Percentiles rank a stretch among this genome's conserved stretches.
These are phyloP conservation scores for Hybos culiciformis DNA, from an alignment of 2,888 invertebrate genomes.

Conservation along the genomic window DNA sequence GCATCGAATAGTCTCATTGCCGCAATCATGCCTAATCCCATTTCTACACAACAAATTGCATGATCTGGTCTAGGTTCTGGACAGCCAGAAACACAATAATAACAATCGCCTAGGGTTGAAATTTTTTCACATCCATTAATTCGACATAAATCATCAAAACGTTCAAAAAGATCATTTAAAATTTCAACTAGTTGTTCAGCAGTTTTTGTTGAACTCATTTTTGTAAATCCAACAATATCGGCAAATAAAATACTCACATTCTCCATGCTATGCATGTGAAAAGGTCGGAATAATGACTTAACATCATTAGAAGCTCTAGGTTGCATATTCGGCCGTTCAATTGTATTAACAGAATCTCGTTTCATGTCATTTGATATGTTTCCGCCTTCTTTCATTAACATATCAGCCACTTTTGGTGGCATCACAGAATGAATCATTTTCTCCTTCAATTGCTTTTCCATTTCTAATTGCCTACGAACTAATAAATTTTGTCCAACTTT, in stretches of 20 bases:
- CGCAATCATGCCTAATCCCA: constrained; percentile 93
- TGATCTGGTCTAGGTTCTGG: constrained; percentile 85
- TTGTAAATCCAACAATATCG: constrained; percentile 95
- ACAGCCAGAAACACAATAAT: constrained; percentile 92
- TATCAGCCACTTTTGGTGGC: constrained; percentile 85
- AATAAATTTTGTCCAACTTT: constrained; percentile 88
- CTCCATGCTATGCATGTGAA: constrained; percentile 94
- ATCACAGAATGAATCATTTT: constrained; percentile 96
- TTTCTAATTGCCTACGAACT: constrained; percentile 76
- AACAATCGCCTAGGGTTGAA: constrained; percentile 85
- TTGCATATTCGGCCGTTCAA: constrained; percentile 22
- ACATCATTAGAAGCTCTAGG: constrained; percentile 41
- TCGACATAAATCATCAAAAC: constrained; percentile 83
- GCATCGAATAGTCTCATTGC: constrained; percentile 84
- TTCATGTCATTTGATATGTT: constrained; percentile 6
- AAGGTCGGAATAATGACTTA: constrained; percentile 78
- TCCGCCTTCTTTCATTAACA: constrained; percentile 64
- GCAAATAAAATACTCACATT: constrained; percentile 94
- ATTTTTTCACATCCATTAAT: constrained; percentile 91
- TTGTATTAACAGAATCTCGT: constrained; percentile 19
- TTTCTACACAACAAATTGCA: constrained; percentile 89
- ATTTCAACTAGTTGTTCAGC: constrained; percentile 92
- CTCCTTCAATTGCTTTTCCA: constrained; percentile 88
- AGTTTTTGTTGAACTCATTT: constrained; percentile 92
- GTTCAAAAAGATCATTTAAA: constrained; percentile 88